Evolutionary conservation across 1,140 invertebrate species (phyloP), one percentile per base, ranked within the genome.

Genomic region (Drosophila rufa): DNA sequence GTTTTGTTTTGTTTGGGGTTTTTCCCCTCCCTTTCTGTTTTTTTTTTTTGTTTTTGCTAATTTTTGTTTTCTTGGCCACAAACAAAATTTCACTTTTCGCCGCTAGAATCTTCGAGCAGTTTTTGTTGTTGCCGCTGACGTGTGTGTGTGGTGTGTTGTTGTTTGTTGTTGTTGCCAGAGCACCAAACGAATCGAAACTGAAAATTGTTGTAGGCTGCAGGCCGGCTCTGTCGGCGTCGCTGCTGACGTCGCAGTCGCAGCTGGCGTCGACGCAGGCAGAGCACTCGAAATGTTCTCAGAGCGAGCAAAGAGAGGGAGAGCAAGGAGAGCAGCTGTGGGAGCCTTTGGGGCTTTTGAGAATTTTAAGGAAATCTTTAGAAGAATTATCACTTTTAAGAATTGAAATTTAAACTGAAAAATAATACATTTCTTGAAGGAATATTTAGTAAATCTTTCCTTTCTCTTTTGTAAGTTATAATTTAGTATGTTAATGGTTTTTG

Each of bases 61-160:
- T 75, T 68, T 42, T 51, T 61, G 60, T 51, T 46, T 64, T 64
- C 36, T 33, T 70, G 48, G 64, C 48, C 48, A 36, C 67, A 50
- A 47, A 78, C 73, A 67, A 79, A 79, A 79, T 79, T 79, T 79
- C 76, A 79, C 76, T 79, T 79, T 79, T 79, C 75, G 47, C 47
- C 47, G 47, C 55, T 64, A 65, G 75, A 79, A 79, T 71, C 36
- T 79, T 79, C 75, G 76, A 79, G 66, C 30, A 79, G 57, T 55
- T 65, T 59, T 48, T 57, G 75, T 77, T 76, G 62, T 77, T 77
- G 55, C 43, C 40, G 43, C 60, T 65, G 66, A 70, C 59, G 67
- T 51, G 19, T 51, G 22, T 22, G 48, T 65, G 46, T 69, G 22
- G 33, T 40, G 67, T 69, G 22, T 68, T 61, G 55, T 75, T 66